Evolutionary conservation across 2,797 vertebrate species (phyloP).

Genomic region (Cephalopachus bancanus): DNA sequence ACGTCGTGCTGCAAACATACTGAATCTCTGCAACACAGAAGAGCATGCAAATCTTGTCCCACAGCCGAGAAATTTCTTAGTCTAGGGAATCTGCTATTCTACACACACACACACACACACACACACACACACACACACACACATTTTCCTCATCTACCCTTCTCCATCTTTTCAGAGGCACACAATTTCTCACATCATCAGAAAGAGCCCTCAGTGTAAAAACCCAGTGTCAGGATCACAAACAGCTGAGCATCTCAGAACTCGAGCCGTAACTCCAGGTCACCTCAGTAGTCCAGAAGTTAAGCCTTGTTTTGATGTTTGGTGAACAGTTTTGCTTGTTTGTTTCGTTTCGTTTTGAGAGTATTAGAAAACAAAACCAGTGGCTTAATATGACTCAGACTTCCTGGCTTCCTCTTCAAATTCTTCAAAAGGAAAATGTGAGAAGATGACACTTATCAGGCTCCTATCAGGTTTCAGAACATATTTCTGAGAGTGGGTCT

Average conservation of each 20-base stretch:
- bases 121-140: not conserved
- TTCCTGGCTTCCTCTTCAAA: conserved; percentile 39
- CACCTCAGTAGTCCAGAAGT: not conserved
- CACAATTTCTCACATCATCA: conserved; percentile 22
- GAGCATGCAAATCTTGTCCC: conserved; percentile 83
- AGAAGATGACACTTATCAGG: conserved; percentile 9
- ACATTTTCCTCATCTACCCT: not conserved
- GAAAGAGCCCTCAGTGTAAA: conserved; percentile 29
- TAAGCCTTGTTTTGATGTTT: conserved; percentile 51
- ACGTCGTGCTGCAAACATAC: conserved; percentile 86
- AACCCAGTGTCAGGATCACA: not conserved
- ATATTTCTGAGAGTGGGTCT: conserved; percentile 28
- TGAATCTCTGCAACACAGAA: conserved; percentile 85
- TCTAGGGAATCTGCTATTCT: conserved; percentile 64
- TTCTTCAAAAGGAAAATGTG: conserved; percentile 56
- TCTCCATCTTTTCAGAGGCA: conserved; percentile 38
- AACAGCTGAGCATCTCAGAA: not conserved
- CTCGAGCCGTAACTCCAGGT: not conserved
- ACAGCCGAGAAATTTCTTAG: conserved; percentile 68
- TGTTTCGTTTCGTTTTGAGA: conserved; percentile 58
- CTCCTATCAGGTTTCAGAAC: conserved; percentile 54
- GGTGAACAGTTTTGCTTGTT: not conserved
- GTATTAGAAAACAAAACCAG: conserved; percentile 53
- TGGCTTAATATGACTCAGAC: not conserved
- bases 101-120: not conserved